A percentile compares a stretch with the other conserved stretches of the same genome.
Evolutionary conservation across 2,113 vertebrate species (phyloP).

Genomic region (Laticauda colubrina): DNA sequence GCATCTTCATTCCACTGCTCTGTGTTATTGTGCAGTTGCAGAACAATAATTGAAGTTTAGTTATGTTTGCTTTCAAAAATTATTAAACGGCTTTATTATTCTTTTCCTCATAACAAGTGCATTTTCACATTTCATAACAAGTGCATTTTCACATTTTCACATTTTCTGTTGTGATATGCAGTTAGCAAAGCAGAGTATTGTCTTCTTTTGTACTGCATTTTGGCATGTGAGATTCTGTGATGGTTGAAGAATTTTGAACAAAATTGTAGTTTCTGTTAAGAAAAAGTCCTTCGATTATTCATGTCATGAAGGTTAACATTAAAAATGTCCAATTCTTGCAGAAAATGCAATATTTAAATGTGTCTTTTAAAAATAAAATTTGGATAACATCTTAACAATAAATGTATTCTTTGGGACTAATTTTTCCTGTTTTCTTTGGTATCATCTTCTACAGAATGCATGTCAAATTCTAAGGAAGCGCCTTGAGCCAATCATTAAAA

Average conservation of each 20-base stretch:
- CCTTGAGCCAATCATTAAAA: conserved; percentile 76
- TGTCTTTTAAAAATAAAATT: not conserved
- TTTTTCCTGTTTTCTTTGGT: not conserved
- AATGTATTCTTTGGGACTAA: not conserved
- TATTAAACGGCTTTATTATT: not conserved
- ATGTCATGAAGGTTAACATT: not conserved
- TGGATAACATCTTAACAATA: not conserved
- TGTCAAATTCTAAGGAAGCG: conserved; percentile 78
- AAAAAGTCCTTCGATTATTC: not conserved
- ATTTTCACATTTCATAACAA: too few relatives aligned
- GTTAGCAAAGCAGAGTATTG: not conserved
- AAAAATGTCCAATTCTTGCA: not conserved
- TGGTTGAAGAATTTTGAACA: not conserved
- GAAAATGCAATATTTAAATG: not conserved
- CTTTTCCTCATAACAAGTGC: not conserved
- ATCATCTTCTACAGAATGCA: conserved; percentile 70
- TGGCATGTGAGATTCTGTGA: not conserved
- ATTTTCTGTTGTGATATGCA: not conserved
- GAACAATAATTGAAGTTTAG: not conserved
- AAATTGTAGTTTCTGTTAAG: not conserved
- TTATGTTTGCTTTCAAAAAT: not conserved
- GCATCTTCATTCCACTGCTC: not conserved
- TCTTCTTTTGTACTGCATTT: not conserved
- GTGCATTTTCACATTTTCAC: too few relatives aligned
- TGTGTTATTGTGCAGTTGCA: not conserved